phyloP scores from a whole-genome alignment of 2,113 vertebrate species.

The Indicator maculatus region DNA sequence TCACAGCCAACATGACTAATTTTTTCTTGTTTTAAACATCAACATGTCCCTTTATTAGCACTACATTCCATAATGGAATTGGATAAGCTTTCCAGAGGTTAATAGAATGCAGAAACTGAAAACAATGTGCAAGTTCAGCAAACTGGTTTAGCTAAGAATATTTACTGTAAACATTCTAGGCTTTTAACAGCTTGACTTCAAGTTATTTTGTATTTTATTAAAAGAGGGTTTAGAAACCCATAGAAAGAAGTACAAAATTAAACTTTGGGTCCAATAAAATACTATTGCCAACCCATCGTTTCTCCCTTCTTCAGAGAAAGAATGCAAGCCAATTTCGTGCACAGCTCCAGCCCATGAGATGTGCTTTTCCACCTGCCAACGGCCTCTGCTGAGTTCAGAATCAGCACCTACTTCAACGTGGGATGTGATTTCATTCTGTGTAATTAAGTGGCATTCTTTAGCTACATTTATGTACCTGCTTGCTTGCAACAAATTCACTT shows the following conservation, averaged over 20 bases:
- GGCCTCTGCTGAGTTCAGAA: background rate
- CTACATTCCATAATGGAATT: background rate
- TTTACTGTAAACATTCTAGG: background rate
- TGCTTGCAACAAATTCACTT: background rate
- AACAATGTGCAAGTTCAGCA: background rate
- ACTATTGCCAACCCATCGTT: background rate
- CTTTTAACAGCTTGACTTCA: background rate
- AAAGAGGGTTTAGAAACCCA: background rate
- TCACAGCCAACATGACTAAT: background rate
- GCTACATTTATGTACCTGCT: background rate
- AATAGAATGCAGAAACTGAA: background rate
- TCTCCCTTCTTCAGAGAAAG: background rate
- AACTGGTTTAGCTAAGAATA: background rate
- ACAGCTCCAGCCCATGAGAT: background rate
- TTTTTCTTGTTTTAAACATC: background rate
- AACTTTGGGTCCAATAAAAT: background rate
- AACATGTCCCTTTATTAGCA: background rate
- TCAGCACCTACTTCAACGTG: accelerated
- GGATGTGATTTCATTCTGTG: background rate
- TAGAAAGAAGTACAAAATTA: background rate
- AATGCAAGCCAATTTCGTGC: background rate
- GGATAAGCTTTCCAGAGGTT: background rate
- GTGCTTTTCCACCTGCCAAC: background rate
- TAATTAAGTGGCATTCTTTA: background rate
- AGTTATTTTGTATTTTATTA: background rate